phyloP scores from a whole-genome alignment of 1,140 invertebrate genomes.

The Arion vulgaris region DNA sequence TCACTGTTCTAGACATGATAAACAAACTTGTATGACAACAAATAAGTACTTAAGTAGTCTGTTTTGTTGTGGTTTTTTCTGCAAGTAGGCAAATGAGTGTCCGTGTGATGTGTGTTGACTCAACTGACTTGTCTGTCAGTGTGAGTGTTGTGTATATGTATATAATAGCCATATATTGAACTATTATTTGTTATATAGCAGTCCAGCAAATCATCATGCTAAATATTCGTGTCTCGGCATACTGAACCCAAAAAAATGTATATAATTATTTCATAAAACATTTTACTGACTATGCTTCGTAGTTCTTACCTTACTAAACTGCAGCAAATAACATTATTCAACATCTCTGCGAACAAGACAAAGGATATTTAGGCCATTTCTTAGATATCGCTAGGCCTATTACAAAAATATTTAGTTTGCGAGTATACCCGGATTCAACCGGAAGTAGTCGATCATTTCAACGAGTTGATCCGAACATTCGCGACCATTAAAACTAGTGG shows the following conservation, averaged over 20 bases:
- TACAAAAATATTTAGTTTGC: background rate
- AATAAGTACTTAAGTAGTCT: too few species aligned
- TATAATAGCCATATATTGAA: too few species aligned
- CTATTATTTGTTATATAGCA: too few species aligned
- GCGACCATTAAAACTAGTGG: background rate
- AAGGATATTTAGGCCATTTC: constrained; percentile 3
- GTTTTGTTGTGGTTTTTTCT: too few species aligned
- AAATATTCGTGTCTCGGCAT: background rate
- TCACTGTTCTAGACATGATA: too few species aligned
- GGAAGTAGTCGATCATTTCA: background rate
- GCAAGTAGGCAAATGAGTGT: too few species aligned
- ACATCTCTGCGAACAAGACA: background rate
- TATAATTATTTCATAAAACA: background rate
- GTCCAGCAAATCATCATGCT: too few species aligned
- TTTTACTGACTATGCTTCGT: background rate
- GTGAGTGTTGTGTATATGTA: background rate
- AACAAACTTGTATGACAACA: too few species aligned
- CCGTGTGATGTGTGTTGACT: too few species aligned
- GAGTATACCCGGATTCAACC: background rate
- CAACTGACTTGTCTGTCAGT: background rate
- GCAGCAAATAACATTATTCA: background rate
- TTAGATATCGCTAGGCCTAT: background rate
- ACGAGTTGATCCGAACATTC: background rate
- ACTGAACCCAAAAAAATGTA: background rate
- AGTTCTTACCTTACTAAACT: background rate